A percentile compares a stretch with the other conserved stretches of the same genome.
Conservation (phyloP, 2,113 vertebrate genomes). For the Brachyhypopomus gauderio region DNA sequence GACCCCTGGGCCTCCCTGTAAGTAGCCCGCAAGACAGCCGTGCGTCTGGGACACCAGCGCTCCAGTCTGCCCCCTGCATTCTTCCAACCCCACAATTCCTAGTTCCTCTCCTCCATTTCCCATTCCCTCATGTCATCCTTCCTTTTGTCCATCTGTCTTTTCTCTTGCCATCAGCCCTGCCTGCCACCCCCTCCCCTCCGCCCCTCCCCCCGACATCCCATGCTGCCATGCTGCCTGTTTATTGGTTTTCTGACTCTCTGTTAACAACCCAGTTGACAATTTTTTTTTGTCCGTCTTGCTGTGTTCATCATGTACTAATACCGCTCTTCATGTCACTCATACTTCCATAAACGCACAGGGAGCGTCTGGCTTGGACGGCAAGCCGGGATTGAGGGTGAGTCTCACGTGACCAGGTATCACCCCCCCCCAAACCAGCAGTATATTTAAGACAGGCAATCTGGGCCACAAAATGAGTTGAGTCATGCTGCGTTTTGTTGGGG, state of each 20-base stretch:
- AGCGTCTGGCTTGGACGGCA: constrained; percentile 99
- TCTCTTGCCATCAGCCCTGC: background rate
- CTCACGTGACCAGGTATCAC: constrained; percentile 75
- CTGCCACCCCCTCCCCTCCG: constrained; percentile 9
- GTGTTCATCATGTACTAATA: constrained; percentile 90
- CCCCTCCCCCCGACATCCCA: constrained; percentile 7
- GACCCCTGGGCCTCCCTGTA: constrained; percentile 98
- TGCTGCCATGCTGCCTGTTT: background rate
- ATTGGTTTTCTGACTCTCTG: constrained; percentile 17
- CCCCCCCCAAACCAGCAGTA: constrained; percentile 55
- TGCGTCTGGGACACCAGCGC: constrained; percentile 64
- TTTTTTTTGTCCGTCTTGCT: constrained; percentile 45
- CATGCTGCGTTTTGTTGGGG: background rate
- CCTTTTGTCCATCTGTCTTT: background rate
- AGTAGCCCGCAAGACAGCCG: constrained; percentile 79
- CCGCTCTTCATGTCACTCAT: constrained; percentile 94
- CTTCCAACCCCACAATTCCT: constrained; percentile 14
- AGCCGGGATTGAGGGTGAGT: constrained; percentile 99
- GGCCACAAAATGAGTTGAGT: background rate
- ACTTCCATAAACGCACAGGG: constrained; percentile 93
- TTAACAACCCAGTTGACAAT: constrained; percentile 41
- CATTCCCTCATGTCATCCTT: constrained; percentile 36
- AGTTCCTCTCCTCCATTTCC: constrained; percentile 38
- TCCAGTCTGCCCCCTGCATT: constrained; percentile 55
- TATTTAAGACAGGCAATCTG: constrained; percentile 8